Percentiles rank a stretch among this genome's conserved stretches.
Conservation (phyloP, 2,888 invertebrate species). For the Drosophila mulleri region DNA sequence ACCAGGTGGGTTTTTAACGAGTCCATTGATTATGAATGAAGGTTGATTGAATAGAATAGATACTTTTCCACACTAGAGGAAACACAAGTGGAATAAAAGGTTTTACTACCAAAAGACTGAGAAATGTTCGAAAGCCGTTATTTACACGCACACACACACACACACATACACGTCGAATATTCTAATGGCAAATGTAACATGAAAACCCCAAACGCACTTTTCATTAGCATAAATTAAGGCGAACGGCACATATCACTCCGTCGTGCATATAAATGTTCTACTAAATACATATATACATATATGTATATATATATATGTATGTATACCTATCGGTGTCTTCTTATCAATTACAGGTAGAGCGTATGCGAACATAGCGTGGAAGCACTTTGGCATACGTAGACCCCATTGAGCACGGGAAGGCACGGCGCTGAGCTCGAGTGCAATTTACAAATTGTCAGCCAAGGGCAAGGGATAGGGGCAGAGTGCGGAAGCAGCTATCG, state of each 20-base stretch:
- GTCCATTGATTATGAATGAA: constrained; percentile 39
- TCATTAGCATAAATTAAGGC: constrained; percentile 67
- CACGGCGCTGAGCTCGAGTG: not conserved
- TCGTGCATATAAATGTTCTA: constrained; percentile 22
- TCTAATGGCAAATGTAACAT: constrained; percentile 12
- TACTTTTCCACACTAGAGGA: constrained; percentile 21
- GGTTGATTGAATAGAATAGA: constrained; percentile 8
- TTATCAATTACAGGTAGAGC: constrained; percentile 39
- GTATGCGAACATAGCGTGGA: constrained; percentile 34
- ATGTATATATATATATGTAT: too few relatives aligned
- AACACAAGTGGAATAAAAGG: constrained; percentile 9
- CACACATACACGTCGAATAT: not conserved
- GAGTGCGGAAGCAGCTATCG: not conserved
- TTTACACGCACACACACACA: not conserved
- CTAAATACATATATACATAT: not conserved
- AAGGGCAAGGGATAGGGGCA: not conserved
- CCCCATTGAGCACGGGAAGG: constrained; percentile 1
- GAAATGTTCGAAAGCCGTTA: constrained; percentile 15
- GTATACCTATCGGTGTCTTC: constrained; percentile 2
- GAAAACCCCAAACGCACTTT: constrained; percentile 25
- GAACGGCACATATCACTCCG: constrained; percentile 3
- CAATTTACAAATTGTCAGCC: not conserved
- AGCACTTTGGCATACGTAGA: constrained; percentile 10
- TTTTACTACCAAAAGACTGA: constrained; percentile 28
- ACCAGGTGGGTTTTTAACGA: constrained; percentile 28